Conservation (phyloP, 2,888 invertebrate species). For the Junonia oenone region DNA sequence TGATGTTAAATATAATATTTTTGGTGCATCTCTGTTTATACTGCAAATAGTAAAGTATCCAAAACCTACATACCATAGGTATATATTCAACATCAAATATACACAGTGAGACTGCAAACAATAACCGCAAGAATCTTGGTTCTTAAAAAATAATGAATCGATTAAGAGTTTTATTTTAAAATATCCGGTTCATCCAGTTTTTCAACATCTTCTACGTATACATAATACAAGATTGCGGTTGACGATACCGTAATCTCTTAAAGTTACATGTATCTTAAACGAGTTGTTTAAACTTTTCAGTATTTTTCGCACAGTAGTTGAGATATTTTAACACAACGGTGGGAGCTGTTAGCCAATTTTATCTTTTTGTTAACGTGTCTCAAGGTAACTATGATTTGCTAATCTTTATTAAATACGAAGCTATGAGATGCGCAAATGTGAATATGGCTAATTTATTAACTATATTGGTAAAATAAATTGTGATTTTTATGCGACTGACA, state of each 20-base stretch:
- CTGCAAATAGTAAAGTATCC: too few relatives aligned
- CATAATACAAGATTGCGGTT: background rate
- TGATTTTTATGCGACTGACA: background rate
- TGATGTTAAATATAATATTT: too few relatives aligned
- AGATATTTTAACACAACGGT: slow-evolving; percentile 4
- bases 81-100: too few relatives aligned
- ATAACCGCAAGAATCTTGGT: background rate
- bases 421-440: background rate
- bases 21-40: too few relatives aligned
- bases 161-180: background rate
- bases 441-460: background rate
- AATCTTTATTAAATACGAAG: slow-evolving; percentile 1
- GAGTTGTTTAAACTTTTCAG: background rate
- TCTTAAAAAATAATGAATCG: background rate
- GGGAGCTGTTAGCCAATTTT: slow-evolving; percentile 2
- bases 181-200: background rate
- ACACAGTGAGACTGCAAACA: background rate
- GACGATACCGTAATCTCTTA: background rate
- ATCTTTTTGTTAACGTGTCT: slow-evolving; percentile 4
- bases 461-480: background rate
- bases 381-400: slow-evolving; percentile 8
- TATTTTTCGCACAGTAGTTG: background rate
- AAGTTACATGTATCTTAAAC: too few relatives aligned
- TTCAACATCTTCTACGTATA: background rate
- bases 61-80: too few relatives aligned